Percentiles rank a stretch among this genome's conserved stretches.
These are phyloP conservation scores for Pseudorhiza aurosa DNA, from an alignment of 30 jellyfish, hydroid and myxozoan genomes.

Conservation along the genomic window DNA sequence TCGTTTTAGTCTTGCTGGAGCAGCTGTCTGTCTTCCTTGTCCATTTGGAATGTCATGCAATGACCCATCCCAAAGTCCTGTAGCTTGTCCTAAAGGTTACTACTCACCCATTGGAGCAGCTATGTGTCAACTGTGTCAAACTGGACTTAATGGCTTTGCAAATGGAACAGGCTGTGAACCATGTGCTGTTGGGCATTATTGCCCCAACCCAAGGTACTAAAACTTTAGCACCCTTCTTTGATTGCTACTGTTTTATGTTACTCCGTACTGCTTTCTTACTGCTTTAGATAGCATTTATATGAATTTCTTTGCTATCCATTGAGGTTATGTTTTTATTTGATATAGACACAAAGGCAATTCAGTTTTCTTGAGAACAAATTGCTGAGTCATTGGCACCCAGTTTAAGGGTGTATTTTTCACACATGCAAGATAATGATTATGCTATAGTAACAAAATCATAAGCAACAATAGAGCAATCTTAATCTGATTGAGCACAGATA, in stretches of 20 bases:
- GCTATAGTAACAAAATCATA: too few relatives aligned
- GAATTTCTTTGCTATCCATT: too few relatives aligned
- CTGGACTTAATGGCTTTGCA: conserved; percentile 68
- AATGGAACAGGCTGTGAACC: conserved; percentile 95
- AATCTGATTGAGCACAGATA: too few relatives aligned
- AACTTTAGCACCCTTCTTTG: neutral
- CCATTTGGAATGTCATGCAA: conserved; percentile 90
- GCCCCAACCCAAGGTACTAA: conserved; percentile 92
- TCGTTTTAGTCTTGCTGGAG: conserved; percentile 61
- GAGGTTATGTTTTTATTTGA: too few relatives aligned
- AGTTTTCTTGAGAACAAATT: too few relatives aligned
- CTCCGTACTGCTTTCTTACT: neutral
- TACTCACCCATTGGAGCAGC: conserved; percentile 79
- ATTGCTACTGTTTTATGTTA: neutral
- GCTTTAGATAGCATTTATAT: too few relatives aligned
- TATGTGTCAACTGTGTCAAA: conserved; percentile 59
- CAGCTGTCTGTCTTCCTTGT: conserved; percentile 84
- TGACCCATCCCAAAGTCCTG: conserved; percentile 83
- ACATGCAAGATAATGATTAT: too few relatives aligned
- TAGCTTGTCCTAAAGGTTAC: conserved; percentile 85
- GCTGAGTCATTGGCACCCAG: too few relatives aligned
- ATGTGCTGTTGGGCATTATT: conserved; percentile 92
- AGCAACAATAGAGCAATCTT: too few relatives aligned
- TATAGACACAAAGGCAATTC: too few relatives aligned
- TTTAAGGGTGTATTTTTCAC: too few relatives aligned